Conservation (phyloP, 2,888 invertebrate species). For the Hirtodrosophila alboralis region DNA sequence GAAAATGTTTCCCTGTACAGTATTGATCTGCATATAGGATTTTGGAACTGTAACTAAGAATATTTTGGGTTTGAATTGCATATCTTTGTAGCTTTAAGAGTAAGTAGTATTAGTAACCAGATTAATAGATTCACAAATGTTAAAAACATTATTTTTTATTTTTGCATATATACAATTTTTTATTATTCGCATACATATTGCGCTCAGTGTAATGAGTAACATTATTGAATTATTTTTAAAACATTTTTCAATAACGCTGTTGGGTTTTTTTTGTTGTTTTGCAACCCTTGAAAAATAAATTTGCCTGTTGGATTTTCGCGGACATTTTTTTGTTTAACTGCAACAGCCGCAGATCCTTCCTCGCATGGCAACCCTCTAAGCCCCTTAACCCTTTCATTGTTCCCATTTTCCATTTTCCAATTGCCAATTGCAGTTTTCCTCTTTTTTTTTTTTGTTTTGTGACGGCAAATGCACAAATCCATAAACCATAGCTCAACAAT, state of each 20-base stretch:
- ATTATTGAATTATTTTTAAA: constrained; percentile 39
- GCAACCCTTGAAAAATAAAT: constrained; percentile 45
- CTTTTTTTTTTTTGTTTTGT: not conserved
- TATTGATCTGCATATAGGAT: too few relatives aligned
- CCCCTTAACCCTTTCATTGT: constrained; percentile 64
- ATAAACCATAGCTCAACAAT: constrained; percentile 9
- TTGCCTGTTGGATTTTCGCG: constrained; percentile 46
- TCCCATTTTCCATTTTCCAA: constrained; percentile 18
- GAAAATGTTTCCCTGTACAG: too few relatives aligned
- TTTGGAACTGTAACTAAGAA: too few relatives aligned
- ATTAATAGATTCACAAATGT: too few relatives aligned
- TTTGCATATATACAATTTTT: not conserved
- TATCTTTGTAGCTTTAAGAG: too few relatives aligned
- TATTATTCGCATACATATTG: constrained; percentile 1
- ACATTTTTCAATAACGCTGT: constrained; percentile 27
- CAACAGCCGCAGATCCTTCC: constrained; percentile 48
- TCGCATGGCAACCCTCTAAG: constrained; percentile 60
- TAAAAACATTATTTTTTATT: too few relatives aligned
- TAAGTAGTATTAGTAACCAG: too few relatives aligned
- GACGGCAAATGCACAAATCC: constrained; percentile 39
- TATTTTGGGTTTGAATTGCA: too few relatives aligned
- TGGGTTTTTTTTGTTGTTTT: constrained; percentile 16
- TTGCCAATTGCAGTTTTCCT: constrained; percentile 36
- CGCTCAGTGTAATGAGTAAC: constrained; percentile 30
- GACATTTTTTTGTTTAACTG: constrained; percentile 38